Percentiles rank a stretch among this genome's conserved stretches.
Evolutionary conservation across 2,113 vertebrate species (phyloP).

Genomic region (Gambusia holbrooki): DNA sequence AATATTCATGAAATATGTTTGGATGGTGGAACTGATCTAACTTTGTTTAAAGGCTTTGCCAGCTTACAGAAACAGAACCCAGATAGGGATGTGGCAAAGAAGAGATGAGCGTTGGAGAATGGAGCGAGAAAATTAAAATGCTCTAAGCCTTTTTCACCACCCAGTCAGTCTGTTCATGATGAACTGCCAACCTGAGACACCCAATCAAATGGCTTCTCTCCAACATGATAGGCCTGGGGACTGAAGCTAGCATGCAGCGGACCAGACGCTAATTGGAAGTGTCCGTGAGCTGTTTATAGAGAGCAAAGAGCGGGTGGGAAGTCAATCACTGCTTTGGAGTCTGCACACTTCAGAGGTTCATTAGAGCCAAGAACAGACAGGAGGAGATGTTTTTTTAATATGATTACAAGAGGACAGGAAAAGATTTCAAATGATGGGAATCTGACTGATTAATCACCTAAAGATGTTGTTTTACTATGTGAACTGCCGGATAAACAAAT

Average conservation of each 20-base stretch:
- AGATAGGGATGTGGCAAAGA: background rate
- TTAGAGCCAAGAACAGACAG: conserved; percentile 50
- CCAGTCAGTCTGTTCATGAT: conserved; percentile 35
- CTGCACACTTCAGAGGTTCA: conserved; percentile 48
- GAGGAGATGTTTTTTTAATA: conserved; percentile 28
- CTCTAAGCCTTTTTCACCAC: conserved; percentile 28
- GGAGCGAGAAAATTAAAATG: conserved; percentile 43
- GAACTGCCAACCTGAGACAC: conserved; percentile 40
- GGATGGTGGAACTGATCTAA: conserved; percentile 47
- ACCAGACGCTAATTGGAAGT: conserved; percentile 67
- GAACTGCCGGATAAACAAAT: background rate
- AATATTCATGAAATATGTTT: conserved; percentile 64
- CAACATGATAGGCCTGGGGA: conserved; percentile 41
- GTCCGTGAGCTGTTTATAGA: conserved; percentile 62
- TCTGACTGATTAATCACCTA: conserved; percentile 21
- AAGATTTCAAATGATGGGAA: conserved; percentile 4
- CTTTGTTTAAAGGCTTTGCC: conserved; percentile 62
- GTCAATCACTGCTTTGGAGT: conserved; percentile 57
- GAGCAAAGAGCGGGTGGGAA: conserved; percentile 49
- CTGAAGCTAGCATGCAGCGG: conserved; percentile 37
- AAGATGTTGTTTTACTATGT: background rate
- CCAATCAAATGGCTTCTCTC: conserved; percentile 49
- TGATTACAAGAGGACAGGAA: conserved; percentile 31
- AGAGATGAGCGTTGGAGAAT: conserved; percentile 3
- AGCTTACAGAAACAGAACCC: conserved; percentile 22